These are phyloP conservation scores for Eristalis tenax DNA, from an alignment of 2,888 invertebrate genomes.

Conservation along the genomic window DNA sequence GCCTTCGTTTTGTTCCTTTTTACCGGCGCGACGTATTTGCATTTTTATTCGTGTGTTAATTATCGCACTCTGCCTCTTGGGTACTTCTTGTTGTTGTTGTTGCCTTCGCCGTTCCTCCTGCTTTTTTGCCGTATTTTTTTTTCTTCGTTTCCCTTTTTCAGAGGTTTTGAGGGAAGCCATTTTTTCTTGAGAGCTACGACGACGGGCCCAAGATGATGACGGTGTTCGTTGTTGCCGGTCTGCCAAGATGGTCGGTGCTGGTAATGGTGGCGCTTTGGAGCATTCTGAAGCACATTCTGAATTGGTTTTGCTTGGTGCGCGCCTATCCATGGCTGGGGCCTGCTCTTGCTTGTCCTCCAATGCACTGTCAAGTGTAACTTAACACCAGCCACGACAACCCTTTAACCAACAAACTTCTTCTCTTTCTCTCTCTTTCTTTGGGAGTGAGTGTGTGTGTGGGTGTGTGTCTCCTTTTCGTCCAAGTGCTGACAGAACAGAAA, in stretches of 20 bases:
- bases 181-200: slow-evolving; percentile 46
- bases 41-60: slow-evolving; percentile 72
- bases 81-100: slow-evolving; percentile 18
- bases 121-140: slow-evolving; percentile 16
- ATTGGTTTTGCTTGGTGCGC: slow-evolving; percentile 4
- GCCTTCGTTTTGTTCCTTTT: slow-evolving; percentile 49
- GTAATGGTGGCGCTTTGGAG: slow-evolving; percentile 60
- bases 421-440: not conserved
- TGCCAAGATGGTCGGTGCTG: slow-evolving; percentile 61
- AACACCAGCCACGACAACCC: slow-evolving; percentile 70
- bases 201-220: slow-evolving; percentile 13
- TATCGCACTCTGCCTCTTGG: slow-evolving; percentile 72
- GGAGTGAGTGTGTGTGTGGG: not conserved
- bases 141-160: not conserved
- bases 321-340: slow-evolving; percentile 3
- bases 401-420: slow-evolving; percentile 41
- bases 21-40: slow-evolving; percentile 48
- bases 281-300: not conserved
- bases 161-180: slow-evolving; percentile 66
- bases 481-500: not conserved
- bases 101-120: not conserved
- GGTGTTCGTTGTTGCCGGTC: not conserved
- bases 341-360: slow-evolving; percentile 53
- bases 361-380: slow-evolving; percentile 71
- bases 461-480: not conserved